Evolutionary conservation across 2,113 vertebrate species (phyloP), one percentile per base, ranked within the genome.

Genomic region (Polypterus senegalus): DNA sequence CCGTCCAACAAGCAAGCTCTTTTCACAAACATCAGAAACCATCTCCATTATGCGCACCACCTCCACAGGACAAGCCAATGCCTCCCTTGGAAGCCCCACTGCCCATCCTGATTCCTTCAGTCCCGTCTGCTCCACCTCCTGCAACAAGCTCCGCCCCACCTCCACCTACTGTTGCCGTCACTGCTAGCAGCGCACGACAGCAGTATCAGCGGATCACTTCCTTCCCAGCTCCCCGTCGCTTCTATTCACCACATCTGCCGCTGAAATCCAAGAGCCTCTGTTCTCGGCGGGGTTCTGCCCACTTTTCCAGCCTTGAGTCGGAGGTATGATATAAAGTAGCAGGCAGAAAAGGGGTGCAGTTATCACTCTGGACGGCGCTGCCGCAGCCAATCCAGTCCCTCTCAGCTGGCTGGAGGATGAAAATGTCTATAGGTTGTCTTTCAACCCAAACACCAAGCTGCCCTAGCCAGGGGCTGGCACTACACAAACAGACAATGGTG

Each of bases 231-330:
- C 77, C 77, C 57, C 56, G 9, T 3, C 77, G 82, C 68, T 88
- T 88, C 69, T 88, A 88, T 67, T 88, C 86, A 60, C 86, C 86
- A 61, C 86, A 86, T 75, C 78, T 88, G 71, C 86, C 86, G 54
- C 84, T 88, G 70, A 88, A 88, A 82, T 84, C 86, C 76, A 86
- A 87, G 79, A 91, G 88, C 71, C 84, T 94, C 75, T 90, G 90
- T 75, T 91, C 90, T 44, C 89, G 91, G 61, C 76, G 91, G 70
- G 91, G 91, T 69, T 93, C 92, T 5, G 91, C 91, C 69, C 92
- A 94, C 80, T 94, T 93, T 81, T 93, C 91, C 78, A 94, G 92
- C 76, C 83, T 94, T 68, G 92, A 93, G 78, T 93, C 91, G 9
- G 92, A 93, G 79, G 92, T 94, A 92, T 93, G 91, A 94, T 86